phyloP scores from a whole-genome alignment of 2,797 vertebrate genomes.

The Podarcis siculus region DNA sequence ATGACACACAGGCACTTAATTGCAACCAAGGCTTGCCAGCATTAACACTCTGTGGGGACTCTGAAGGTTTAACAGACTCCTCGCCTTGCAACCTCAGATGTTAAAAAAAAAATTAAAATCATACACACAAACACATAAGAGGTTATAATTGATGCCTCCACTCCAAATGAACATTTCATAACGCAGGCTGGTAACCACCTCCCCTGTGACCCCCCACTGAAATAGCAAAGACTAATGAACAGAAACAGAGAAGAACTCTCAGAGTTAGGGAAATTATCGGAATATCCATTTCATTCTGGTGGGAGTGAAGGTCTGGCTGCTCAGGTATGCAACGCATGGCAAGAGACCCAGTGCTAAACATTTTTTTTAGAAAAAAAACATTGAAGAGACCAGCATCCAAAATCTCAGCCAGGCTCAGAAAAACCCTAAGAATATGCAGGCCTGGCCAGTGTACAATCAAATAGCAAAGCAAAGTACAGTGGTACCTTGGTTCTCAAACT shows the following conservation, averaged over 20 bases:
- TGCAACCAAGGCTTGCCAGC: neutral
- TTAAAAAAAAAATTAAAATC: neutral
- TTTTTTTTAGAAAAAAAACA: no score
- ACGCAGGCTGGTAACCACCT: neutral
- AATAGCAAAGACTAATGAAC: neutral
- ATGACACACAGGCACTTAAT: conserved; percentile 1
- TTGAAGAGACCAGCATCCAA: neutral
- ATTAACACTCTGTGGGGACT: neutral
- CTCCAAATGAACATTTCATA: neutral
- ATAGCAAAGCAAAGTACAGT: neutral
- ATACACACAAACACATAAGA: neutral
- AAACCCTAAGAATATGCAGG: neutral
- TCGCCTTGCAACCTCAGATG: neutral
- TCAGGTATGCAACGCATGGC: neutral
- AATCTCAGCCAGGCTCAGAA: neutral
- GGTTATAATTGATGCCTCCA: neutral
- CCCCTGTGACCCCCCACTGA: neutral
- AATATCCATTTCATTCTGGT: neutral
- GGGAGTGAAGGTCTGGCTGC: neutral
- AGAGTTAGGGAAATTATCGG: neutral
- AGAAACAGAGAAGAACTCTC: neutral
- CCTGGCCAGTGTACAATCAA: neutral
- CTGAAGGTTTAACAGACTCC: neutral
- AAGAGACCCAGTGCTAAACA: no score
- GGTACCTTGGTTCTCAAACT: no score